Conservation (phyloP, 2,113 vertebrate genomes). For the Cinclus cinclus region DNA sequence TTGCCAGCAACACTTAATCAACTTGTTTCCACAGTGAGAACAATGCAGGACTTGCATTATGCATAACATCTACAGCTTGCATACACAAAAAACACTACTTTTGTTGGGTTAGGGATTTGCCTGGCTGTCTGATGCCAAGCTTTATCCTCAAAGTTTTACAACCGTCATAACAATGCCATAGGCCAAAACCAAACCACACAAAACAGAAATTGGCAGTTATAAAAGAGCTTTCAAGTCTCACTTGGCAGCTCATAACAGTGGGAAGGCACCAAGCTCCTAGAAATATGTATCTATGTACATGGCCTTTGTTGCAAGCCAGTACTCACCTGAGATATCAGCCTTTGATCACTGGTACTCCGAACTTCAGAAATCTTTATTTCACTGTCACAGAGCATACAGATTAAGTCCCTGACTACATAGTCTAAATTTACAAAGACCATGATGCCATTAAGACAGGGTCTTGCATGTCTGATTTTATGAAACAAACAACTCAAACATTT, state of each 20-base stretch:
- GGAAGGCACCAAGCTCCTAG: not conserved
- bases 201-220: not conserved
- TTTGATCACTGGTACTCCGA: not conserved
- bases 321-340: not conserved
- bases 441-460: constrained; percentile 24
- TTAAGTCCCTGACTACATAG: constrained; percentile 32
- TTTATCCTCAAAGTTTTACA: not conserved
- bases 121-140: not conserved
- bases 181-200: not conserved
- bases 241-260: not conserved
- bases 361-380: constrained; percentile 37
- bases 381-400: constrained; percentile 49
- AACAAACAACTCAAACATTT: not conserved
- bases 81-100: not conserved
- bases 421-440: not conserved
- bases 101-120: not conserved
- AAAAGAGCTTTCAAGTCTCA: constrained; percentile 26
- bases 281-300: not conserved
- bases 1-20: not conserved
- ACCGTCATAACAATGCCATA: not conserved
- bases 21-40: not conserved
- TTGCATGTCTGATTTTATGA: constrained; percentile 30
- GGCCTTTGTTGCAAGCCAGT: not conserved
- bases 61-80: not conserved
- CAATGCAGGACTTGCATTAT: not conserved